Conservation (phyloP, 2,113 vertebrate species). For the Poecilia latipinna region DNA sequence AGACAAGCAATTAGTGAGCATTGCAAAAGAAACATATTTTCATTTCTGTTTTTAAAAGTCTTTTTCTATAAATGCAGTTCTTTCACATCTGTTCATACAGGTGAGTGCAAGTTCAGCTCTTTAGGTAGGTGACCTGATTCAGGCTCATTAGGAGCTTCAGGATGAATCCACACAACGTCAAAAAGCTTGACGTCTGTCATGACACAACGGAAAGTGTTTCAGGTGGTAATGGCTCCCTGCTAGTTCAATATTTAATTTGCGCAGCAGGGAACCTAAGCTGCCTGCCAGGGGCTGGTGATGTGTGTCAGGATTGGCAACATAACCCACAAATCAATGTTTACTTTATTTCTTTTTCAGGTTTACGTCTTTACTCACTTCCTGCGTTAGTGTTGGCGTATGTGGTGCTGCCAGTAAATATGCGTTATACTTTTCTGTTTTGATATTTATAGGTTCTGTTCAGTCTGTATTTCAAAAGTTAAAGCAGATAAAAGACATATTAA, state of each 20-base stretch:
- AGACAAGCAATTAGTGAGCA: not conserved
- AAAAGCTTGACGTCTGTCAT: not conserved
- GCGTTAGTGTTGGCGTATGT: not conserved
- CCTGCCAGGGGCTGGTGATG: not conserved
- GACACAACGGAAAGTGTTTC: not conserved
- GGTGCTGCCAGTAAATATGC: not conserved
- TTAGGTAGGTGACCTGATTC: not conserved
- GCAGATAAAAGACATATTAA: not conserved
- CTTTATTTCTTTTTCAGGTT: fast-evolving
- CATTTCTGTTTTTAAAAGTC: not conserved
- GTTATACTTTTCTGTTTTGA: not conserved
- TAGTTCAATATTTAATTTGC: constrained; percentile 6
- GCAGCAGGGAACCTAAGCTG: not conserved
- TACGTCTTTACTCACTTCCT: not conserved
- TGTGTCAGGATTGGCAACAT: constrained; percentile 7
- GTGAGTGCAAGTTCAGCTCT: not conserved
- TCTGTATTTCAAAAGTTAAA: not conserved
- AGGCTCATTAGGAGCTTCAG: not conserved
- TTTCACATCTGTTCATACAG: not conserved
- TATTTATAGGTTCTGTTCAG: not conserved
- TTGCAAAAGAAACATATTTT: not conserved
- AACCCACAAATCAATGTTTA: constrained; percentile 20
- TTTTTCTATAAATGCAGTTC: not conserved
- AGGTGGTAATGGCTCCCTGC: not conserved
- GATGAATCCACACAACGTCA: not conserved